Percentiles rank a stretch among this genome's conserved stretches.
These are phyloP conservation scores for Premnoplex brunnescens DNA, from an alignment of 2,797 vertebrate species.

Conservation along the genomic window DNA sequence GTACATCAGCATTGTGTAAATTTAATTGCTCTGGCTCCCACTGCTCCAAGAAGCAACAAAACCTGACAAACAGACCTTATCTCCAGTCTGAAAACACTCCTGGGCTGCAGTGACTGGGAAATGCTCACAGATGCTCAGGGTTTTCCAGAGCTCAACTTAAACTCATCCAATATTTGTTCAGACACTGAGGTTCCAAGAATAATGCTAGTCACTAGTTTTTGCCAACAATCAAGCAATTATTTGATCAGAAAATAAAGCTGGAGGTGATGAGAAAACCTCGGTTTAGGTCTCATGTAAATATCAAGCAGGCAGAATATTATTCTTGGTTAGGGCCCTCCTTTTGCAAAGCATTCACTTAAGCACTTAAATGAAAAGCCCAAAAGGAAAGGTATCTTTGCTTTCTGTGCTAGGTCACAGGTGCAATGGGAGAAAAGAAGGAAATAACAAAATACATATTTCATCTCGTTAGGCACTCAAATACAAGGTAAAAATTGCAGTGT, in stretches of 20 bases:
- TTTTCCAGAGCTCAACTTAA: background rate
- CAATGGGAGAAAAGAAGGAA: background rate
- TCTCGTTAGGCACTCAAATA: background rate
- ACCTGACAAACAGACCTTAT: background rate
- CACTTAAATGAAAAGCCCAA: background rate
- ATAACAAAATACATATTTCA: background rate
- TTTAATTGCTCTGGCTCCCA: background rate
- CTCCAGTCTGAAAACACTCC: background rate
- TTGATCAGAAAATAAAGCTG: background rate
- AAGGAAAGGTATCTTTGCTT: background rate
- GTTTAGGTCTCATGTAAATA: background rate
- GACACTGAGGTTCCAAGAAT: background rate
- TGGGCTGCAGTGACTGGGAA: background rate
- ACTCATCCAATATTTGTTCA: background rate
- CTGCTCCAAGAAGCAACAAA: background rate
- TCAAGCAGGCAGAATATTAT: background rate
- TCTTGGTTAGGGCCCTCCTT: background rate
- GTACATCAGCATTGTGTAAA: background rate
- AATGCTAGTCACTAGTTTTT: background rate
- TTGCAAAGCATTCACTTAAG: background rate
- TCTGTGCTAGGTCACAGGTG: background rate
- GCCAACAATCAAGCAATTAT: background rate
- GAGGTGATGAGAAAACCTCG: background rate
- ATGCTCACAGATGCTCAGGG: background rate
- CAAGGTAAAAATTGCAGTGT: background rate